These are phyloP conservation scores for cattle (Bos taurus) DNA, from an alignment of 2,113 vertebrate species.

Conservation along the genomic window DNA sequence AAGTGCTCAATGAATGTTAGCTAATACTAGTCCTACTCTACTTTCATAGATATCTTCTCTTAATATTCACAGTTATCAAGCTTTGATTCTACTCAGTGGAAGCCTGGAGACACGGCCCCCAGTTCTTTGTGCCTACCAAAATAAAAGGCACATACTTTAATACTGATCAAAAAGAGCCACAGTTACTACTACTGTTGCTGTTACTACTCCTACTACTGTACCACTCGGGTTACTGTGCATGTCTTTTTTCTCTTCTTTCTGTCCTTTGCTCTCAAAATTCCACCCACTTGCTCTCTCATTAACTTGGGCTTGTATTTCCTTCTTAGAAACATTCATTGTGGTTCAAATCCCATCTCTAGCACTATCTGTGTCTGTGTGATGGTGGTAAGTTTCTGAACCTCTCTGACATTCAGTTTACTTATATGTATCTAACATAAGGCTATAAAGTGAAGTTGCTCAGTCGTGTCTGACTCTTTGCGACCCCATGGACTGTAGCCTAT, in stretches of 20 bases:
- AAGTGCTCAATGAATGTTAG: background rate
- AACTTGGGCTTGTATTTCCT: background rate
- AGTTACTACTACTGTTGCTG: background rate
- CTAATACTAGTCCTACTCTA: background rate
- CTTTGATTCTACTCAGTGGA: background rate
- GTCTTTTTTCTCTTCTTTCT: background rate
- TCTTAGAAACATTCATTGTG: background rate
- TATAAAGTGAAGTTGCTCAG: background rate
- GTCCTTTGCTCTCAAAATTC: background rate
- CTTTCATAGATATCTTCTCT: background rate
- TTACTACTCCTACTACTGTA: background rate
- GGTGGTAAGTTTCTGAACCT: background rate
- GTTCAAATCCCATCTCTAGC: background rate
- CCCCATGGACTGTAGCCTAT: too few relatives aligned
- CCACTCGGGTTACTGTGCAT: background rate
- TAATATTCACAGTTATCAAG: background rate
- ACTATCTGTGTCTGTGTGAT: background rate
- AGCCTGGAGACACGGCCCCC: background rate
- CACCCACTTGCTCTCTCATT: background rate
- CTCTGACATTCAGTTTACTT: background rate
- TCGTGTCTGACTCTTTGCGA: too few relatives aligned
- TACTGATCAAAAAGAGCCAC: background rate
- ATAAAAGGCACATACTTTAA: background rate
- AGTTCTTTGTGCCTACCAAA: background rate
- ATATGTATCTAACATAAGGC: background rate